A percentile compares a stretch with the other conserved stretches of the same genome.
These are phyloP conservation scores for Rhopalosiphum nymphaeae DNA, from an alignment of 2,888 invertebrate genomes.

Conservation along the genomic window DNA sequence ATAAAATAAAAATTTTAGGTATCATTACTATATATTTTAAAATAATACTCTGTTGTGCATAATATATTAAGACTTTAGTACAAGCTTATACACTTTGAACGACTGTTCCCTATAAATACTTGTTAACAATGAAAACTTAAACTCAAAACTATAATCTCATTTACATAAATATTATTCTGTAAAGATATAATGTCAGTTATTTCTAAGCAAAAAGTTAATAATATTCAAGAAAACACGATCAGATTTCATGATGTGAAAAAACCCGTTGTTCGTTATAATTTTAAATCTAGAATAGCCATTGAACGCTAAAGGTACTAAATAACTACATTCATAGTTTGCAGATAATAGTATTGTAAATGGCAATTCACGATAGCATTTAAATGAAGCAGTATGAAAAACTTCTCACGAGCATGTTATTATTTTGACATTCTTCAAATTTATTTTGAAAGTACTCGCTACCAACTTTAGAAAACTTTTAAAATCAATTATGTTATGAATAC, in stretches of 20 bases:
- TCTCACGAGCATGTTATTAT: neutral
- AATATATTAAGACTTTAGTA: neutral
- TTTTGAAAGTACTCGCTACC: neutral
- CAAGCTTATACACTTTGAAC: neutral
- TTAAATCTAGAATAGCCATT: neutral
- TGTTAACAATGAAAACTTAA: neutral
- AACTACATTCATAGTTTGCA: neutral
- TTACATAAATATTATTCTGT: neutral
- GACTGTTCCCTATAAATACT: neutral
- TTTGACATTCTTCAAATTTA: slow-evolving; percentile 42
- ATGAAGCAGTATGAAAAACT: slow-evolving; percentile 4
- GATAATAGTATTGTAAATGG: too few species aligned
- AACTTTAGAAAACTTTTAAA: slow-evolving; percentile 17
- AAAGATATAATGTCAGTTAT: neutral
- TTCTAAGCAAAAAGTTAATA: neutral
- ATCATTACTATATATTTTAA: neutral
- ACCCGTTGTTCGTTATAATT: neutral
- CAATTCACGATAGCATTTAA: neutral
- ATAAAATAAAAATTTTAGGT: neutral
- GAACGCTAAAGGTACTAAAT: neutral
- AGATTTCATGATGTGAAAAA: neutral
- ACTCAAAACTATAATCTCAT: neutral
- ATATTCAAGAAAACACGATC: neutral
- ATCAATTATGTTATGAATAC: neutral
- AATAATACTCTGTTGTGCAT: neutral